These are phyloP conservation scores for Ecdyonurus torrentis DNA, from an alignment of 2,888 invertebrate species.

Conservation along the genomic window DNA sequence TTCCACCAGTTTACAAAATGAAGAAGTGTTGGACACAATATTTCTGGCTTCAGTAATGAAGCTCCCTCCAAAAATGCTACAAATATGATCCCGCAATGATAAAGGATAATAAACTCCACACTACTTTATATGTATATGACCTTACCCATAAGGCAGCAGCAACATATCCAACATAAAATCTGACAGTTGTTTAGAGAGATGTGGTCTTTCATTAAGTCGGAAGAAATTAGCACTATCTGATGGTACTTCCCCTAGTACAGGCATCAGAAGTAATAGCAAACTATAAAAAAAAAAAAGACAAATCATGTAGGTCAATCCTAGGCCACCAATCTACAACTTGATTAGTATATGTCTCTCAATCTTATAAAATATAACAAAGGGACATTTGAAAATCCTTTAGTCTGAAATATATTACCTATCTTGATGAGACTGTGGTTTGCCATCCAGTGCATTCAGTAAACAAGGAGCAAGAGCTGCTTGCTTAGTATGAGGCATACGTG, in stretches of 20 bases:
- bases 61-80: neutral
- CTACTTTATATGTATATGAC: conserved; percentile 9
- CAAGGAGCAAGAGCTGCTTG: conserved; percentile 59
- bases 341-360: neutral
- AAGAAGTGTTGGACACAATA: no score
- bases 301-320: neutral
- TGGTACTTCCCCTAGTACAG: conserved; percentile 54
- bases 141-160: conserved; percentile 70
- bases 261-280: conserved; percentile 61
- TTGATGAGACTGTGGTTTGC: conserved; percentile 66
- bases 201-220: conserved; percentile 55
- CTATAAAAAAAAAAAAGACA: conserved; percentile 27
- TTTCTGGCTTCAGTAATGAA: no score
- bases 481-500: conserved; percentile 54
- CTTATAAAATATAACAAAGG: neutral
- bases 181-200: conserved; percentile 46
- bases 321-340: neutral
- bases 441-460: conserved; percentile 58
- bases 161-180: conserved; percentile 68
- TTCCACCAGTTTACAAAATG: no score
- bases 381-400: neutral
- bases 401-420: conserved; percentile 8
- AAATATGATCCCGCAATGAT: conserved; percentile 1
- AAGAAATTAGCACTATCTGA: conserved; percentile 41
- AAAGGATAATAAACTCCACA: no score